These are phyloP conservation scores for Catostylus mosaicus DNA, from an alignment of 30 jellyfish, hydroid and myxozoan species.

Conservation along the genomic window DNA sequence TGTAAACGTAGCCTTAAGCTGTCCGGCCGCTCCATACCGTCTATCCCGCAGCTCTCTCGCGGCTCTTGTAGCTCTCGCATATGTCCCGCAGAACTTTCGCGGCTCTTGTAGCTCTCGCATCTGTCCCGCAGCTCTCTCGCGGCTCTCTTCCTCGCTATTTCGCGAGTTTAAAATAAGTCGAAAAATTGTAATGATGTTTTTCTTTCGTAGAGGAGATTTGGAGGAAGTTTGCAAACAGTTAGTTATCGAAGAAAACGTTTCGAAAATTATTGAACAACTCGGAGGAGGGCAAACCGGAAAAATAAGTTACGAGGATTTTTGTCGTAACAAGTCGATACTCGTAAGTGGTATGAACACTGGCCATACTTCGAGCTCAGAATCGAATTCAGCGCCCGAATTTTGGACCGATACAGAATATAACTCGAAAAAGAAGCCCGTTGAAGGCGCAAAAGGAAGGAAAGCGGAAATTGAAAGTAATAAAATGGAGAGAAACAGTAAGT, in stretches of 20 bases:
- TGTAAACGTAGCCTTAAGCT: too few relatives aligned
- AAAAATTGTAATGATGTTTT: too few relatives aligned
- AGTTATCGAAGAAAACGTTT: conserved; percentile 90
- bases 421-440: conserved; percentile 5
- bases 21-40: too few relatives aligned
- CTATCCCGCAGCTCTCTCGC: too few relatives aligned
- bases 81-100: too few relatives aligned
- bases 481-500: conserved; percentile 18
- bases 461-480: neutral
- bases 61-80: too few relatives aligned
- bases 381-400: conserved; percentile 80
- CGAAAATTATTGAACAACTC: conserved; percentile 87
- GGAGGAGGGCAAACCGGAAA: conserved; percentile 92
- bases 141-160: neutral
- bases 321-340: conserved; percentile 64
- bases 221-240: conserved; percentile 94
- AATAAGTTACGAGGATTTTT: conserved; percentile 84
- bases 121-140: too few relatives aligned
- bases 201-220: conserved; percentile 76
- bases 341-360: conserved; percentile 80
- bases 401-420: conserved; percentile 43
- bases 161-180: neutral
- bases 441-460: neutral
- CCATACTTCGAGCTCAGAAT: conserved; percentile 91
- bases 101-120: too few relatives aligned